These are phyloP conservation scores for Tupaia tana DNA, from an alignment of 2,113 vertebrate genomes.

Conservation along the genomic window DNA sequence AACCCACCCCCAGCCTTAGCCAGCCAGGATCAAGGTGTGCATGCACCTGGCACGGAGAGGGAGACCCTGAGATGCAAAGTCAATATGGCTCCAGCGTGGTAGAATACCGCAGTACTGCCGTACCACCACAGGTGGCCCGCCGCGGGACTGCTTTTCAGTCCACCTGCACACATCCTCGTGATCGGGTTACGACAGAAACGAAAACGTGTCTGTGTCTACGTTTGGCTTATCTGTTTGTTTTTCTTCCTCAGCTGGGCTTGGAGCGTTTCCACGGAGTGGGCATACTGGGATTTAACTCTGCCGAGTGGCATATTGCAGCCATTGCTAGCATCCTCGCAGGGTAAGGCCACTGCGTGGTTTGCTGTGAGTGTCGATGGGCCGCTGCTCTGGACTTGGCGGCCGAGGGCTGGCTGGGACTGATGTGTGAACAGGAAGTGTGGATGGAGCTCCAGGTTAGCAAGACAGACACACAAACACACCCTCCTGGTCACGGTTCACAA, in stretches of 20 bases:
- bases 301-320: constrained; percentile 94
- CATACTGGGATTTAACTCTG: constrained; percentile 95
- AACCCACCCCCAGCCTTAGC: too few relatives aligned
- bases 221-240: background rate
- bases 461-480: background rate
- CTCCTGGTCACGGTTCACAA: too few relatives aligned
- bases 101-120: too few relatives aligned
- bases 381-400: background rate
- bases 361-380: rapidly evolving
- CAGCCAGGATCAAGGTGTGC: too few relatives aligned
- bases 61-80: too few relatives aligned
- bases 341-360: constrained; percentile 83
- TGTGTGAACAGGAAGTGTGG: background rate
- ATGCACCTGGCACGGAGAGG: too few relatives aligned
- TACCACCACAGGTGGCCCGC: too few relatives aligned
- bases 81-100: too few relatives aligned
- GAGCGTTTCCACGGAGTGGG: constrained; percentile 93
- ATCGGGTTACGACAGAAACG: background rate
- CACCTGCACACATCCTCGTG: background rate
- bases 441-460: background rate
- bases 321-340: constrained; percentile 94
- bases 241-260: constrained; percentile 92
- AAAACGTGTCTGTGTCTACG: rapidly evolving
- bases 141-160: rapidly evolving
- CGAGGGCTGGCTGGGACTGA: background rate